Evolutionary conservation across 1,140 invertebrate species (phyloP).

Genomic region (Teleogryllus occipitalis): DNA sequence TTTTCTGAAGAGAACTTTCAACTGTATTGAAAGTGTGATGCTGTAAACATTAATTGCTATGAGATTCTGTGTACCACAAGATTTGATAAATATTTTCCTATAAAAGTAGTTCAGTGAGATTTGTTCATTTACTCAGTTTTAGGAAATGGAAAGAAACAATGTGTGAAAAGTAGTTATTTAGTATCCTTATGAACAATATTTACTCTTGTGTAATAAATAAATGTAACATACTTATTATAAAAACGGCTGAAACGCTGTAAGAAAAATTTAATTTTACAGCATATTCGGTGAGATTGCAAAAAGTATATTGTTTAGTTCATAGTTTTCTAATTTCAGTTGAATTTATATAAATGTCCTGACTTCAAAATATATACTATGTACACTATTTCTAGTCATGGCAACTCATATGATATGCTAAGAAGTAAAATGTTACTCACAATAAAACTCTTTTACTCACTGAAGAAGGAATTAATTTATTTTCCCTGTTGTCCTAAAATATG

Average conservation of each 20-base stretch:
- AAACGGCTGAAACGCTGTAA: background rate
- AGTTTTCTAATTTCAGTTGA: background rate
- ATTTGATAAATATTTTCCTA: conserved; percentile 6
- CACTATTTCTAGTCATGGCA: conserved; percentile 1
- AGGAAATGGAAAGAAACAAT: background rate
- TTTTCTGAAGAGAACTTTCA: background rate
- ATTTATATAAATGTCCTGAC: background rate
- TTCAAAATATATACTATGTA: background rate
- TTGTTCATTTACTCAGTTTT: background rate
- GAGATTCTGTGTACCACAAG: background rate
- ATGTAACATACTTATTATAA: background rate
- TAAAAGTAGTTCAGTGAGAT: background rate
- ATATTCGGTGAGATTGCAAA: background rate
- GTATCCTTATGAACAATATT: background rate
- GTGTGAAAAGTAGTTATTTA: background rate
- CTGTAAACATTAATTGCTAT: background rate
- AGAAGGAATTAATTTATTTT: background rate
- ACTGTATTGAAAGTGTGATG: background rate
- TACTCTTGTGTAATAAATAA: background rate
- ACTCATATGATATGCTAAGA: conserved; percentile 1
- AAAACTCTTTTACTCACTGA: background rate
- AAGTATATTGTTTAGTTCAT: background rate
- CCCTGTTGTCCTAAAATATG: background rate
- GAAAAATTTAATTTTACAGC: background rate
- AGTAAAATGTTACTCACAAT: conserved; percentile 5